phyloP scores from a whole-genome alignment of 2,888 invertebrate genomes.

The Drosophila ustulata region DNA sequence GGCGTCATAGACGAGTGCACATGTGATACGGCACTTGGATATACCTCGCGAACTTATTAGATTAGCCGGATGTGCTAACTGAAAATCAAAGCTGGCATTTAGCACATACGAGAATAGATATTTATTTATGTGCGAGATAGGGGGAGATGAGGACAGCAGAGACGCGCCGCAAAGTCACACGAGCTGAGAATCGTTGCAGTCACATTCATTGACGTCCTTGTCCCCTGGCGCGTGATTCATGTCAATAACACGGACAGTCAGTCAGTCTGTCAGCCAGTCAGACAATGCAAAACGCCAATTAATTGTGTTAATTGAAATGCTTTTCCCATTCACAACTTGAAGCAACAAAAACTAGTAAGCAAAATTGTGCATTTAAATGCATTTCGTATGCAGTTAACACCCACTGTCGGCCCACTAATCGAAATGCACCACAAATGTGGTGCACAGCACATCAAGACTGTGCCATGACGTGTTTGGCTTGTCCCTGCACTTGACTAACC shows the following conservation, averaged over 20 bases:
- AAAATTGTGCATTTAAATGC: slow-evolving; percentile 11
- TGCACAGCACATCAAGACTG: background rate
- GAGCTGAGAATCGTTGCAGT: slow-evolving; percentile 8
- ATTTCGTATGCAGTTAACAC: slow-evolving; percentile 38
- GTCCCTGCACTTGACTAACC: slow-evolving; percentile 53
- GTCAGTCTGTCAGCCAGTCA: slow-evolving; percentile 7
- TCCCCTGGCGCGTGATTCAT: slow-evolving; percentile 34
- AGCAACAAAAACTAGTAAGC: slow-evolving; percentile 5
- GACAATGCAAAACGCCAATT: slow-evolving; percentile 35
- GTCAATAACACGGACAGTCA: slow-evolving; percentile 37
- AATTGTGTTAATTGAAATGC: slow-evolving; percentile 52
- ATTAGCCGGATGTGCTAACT: slow-evolving; percentile 43
- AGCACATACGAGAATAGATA: slow-evolving; percentile 35
- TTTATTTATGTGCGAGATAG: background rate
- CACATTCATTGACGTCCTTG: slow-evolving; percentile 49
- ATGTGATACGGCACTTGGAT: slow-evolving; percentile 16
- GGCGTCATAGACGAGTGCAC: slow-evolving; percentile 21
- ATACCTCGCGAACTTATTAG: slow-evolving; percentile 13
- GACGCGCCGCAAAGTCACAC: slow-evolving; percentile 34
- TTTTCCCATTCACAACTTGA: slow-evolving; percentile 28
- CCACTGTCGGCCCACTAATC: slow-evolving; percentile 37
- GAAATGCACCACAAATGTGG: slow-evolving; percentile 20
- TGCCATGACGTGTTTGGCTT: slow-evolving; percentile 14
- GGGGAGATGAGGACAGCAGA: background rate
- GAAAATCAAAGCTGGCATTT: slow-evolving; percentile 39